These are phyloP conservation scores for Listrodromus nycthemerus DNA, from an alignment of 2,888 invertebrate genomes.

Conservation along the genomic window DNA sequence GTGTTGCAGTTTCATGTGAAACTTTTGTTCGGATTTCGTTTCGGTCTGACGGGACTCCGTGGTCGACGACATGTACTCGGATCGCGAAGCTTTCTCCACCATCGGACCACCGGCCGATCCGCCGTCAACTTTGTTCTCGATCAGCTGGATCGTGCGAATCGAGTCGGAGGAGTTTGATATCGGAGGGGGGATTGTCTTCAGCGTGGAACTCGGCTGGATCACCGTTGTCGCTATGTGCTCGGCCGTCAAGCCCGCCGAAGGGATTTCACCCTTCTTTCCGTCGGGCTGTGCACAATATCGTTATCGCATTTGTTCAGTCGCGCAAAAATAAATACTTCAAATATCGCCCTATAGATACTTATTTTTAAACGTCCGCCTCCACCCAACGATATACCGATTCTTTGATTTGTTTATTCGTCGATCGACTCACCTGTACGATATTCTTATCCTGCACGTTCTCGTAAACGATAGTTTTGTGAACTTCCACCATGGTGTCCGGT, in stretches of 20 bases:
- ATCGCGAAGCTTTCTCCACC: constrained; percentile 76
- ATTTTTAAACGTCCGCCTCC: not conserved
- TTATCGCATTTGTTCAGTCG: constrained; percentile 22
- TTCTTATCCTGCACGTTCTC: constrained; percentile 85
- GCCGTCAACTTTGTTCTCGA: constrained; percentile 68
- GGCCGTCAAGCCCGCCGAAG: constrained; percentile 78
- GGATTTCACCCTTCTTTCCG: constrained; percentile 78
- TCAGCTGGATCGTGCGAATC: constrained; percentile 76
- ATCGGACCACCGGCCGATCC: constrained; percentile 61
- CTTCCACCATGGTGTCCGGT: constrained; percentile 89
- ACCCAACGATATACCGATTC: not conserved
- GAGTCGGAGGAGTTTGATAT: constrained; percentile 70
- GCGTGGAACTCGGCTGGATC: constrained; percentile 79
- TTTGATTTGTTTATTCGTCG: not conserved
- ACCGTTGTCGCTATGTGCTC: constrained; percentile 79
- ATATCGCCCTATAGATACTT: not conserved
- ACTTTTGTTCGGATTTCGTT: constrained; percentile 83
- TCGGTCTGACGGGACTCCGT: constrained; percentile 81
- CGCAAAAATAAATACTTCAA: not conserved
- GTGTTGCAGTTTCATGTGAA: constrained; percentile 83
- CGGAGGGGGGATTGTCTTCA: constrained; percentile 76
- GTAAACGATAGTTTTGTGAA: constrained; percentile 88
- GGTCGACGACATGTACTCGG: constrained; percentile 82
- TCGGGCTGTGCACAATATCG: constrained; percentile 73
- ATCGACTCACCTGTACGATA: constrained; percentile 77